Percentiles rank a stretch among this genome's conserved stretches.
Conservation (phyloP, 2,888 invertebrate species). For the Busseola fusca region DNA sequence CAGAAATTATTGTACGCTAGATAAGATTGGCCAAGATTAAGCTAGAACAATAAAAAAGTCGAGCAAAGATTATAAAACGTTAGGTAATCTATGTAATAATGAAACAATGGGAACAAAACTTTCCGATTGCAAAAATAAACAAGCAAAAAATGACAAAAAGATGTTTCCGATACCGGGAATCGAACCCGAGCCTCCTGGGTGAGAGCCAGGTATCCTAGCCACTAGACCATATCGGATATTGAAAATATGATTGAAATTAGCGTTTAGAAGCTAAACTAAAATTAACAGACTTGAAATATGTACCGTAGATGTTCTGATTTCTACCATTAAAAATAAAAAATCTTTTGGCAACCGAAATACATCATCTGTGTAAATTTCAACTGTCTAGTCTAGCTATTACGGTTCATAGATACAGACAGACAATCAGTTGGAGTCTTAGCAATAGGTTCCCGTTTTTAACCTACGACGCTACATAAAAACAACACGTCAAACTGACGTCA, state of each 20-base stretch:
- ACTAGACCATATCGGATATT: slow-evolving; percentile 89
- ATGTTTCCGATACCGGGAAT: slow-evolving; percentile 89
- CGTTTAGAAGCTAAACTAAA: fast-evolving
- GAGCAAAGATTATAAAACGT: slow-evolving; percentile 41
- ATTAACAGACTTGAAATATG: neutral
- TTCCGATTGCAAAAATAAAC: slow-evolving; percentile 6
- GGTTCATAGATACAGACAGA: too few species aligned
- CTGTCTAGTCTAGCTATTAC: too few species aligned
- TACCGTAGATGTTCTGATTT: neutral
- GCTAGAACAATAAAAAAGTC: slow-evolving; percentile 48
- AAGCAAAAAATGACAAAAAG: slow-evolving; percentile 63
- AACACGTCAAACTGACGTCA: too few species aligned
- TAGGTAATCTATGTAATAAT: slow-evolving; percentile 34
- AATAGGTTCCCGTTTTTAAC: too few species aligned
- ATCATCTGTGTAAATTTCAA: too few species aligned
- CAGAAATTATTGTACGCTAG: slow-evolving; percentile 38
- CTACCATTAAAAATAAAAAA: too few species aligned
- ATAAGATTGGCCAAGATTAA: slow-evolving; percentile 41
- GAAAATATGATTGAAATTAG: fast-evolving
- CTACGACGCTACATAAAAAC: too few species aligned
- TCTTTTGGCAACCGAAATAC: too few species aligned
- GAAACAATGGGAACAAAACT: slow-evolving; percentile 8
- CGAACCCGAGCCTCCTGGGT: slow-evolving; percentile 91
- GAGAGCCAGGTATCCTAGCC: slow-evolving; percentile 93
- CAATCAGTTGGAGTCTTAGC: too few species aligned